Evolutionary conservation across 1,140 invertebrate genomes (phyloP).

Genomic region (Calycopis cecrops): DNA sequence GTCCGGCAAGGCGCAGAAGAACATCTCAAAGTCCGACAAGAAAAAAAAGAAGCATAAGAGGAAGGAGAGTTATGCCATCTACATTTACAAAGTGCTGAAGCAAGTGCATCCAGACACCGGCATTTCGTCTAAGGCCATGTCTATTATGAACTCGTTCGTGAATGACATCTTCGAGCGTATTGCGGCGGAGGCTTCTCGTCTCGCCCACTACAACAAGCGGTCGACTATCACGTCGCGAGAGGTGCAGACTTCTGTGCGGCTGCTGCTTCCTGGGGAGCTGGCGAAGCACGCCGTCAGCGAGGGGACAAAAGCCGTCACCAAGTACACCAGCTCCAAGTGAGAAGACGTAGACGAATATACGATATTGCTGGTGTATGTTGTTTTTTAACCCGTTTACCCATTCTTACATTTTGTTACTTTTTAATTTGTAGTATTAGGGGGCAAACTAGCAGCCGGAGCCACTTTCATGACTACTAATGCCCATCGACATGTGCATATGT

Average conservation of each 20-base stretch:
- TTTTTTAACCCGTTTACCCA: background rate
- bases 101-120: conserved; percentile 74
- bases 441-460: no score
- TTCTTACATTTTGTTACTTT: no score
- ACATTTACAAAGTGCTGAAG: conserved; percentile 32
- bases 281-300: conserved; percentile 60
- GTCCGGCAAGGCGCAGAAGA: conserved; percentile 29
- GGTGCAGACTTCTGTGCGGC: conserved; percentile 75
- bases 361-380: background rate
- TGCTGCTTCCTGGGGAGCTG: conserved; percentile 77
- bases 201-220: conserved; percentile 84
- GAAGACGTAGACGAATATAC: background rate
- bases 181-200: conserved; percentile 80
- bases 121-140: conserved; percentile 79
- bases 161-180: conserved; percentile 81
- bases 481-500: no score
- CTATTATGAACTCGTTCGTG: conserved; percentile 80
- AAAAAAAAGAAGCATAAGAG: conserved; percentile 29
- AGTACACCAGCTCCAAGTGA: conserved; percentile 33
- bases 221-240: conserved; percentile 76
- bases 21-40: conserved; percentile 30
- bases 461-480: no score
- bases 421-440: no score
- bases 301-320: conserved; percentile 33
- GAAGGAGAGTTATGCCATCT: conserved; percentile 35